A percentile compares a stretch with the other conserved stretches of the same genome.
Conservation (phyloP, 2,888 invertebrate species). For the Mythimna albipuncta region DNA sequence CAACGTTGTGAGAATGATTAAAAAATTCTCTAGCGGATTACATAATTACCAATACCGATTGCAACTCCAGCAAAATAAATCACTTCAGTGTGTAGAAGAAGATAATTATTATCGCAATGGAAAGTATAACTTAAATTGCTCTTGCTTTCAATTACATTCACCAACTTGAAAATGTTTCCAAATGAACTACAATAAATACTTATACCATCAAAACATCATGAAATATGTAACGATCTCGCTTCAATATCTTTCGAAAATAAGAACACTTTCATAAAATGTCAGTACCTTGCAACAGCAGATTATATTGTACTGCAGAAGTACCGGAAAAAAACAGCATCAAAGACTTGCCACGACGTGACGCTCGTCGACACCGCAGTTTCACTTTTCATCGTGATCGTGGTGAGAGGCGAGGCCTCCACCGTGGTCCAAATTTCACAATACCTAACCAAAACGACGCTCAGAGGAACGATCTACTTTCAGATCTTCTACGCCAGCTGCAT, state of each 20-base stretch:
- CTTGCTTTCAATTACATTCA: conserved; percentile 47
- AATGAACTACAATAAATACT: neutral
- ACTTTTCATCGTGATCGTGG: conserved; percentile 88
- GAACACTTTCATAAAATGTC: conserved; percentile 65
- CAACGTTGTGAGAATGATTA: conserved; percentile 82
- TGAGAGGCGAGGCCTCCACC: conserved; percentile 88
- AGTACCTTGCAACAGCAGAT: conserved; percentile 51
- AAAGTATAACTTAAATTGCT: conserved; percentile 46
- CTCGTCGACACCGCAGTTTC: conserved; percentile 85
- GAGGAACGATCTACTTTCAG: conserved; percentile 74
- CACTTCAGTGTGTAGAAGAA: conserved; percentile 18
- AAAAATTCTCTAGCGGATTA: conserved; percentile 77
- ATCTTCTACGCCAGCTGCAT: conserved; percentile 62
- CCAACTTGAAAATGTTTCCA: conserved; percentile 6
- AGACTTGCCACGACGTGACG: conserved; percentile 83
- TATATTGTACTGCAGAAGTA: conserved; percentile 78
- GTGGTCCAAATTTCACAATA: conserved; percentile 88
- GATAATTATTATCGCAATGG: conserved; percentile 27
- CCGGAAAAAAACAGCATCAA: conserved; percentile 86
- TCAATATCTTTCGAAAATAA: conserved; percentile 34
- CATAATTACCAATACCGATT: conserved; percentile 66
- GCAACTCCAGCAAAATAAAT: conserved; percentile 41
- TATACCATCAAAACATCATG: conserved; percentile 17
- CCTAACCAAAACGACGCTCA: conserved; percentile 79
- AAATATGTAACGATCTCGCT: conserved; percentile 43